Conservation (phyloP, 2,888 invertebrate species). For the Drosophila rellima region DNA sequence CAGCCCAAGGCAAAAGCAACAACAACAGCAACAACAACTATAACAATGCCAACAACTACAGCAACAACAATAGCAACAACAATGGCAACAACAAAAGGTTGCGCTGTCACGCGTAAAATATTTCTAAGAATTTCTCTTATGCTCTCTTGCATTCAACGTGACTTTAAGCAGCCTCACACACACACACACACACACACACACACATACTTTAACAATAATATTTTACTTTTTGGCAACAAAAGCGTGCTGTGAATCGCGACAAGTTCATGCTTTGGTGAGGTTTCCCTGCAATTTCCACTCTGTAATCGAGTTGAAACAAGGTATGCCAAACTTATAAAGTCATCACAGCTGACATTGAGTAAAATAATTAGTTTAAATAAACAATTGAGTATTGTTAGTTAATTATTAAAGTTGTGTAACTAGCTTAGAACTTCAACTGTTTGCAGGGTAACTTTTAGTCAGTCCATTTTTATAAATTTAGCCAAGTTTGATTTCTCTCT, state of each 20-base stretch:
- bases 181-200: background rate
- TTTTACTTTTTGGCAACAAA: constrained; percentile 46
- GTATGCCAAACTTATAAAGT: background rate
- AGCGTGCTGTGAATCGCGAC: constrained; percentile 34
- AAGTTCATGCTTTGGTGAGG: constrained; percentile 49
- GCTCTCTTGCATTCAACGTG: constrained; percentile 70
- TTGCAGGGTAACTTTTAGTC: constrained; percentile 6
- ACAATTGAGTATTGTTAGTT: background rate
- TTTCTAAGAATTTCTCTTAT: constrained; percentile 65
- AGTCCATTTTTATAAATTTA: background rate
- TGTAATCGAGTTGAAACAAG: background rate
- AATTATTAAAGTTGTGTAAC: too few species aligned
- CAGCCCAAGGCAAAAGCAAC: constrained; percentile 59
- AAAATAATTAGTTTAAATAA: background rate
- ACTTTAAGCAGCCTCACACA: constrained; percentile 52
- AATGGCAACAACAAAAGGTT: constrained; percentile 56
- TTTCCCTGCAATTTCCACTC: constrained; percentile 32
- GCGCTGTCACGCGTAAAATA: constrained; percentile 76
- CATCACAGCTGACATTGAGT: too few species aligned
- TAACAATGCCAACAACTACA: constrained; percentile 21
- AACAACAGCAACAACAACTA: constrained; percentile 27
- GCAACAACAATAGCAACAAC: constrained; percentile 29
- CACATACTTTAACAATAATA: constrained; percentile 5
- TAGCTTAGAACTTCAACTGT: background rate
- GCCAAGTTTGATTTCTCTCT: constrained; percentile 16